phyloP scores from a whole-genome alignment of 2,113 vertebrate genomes.

The Erinaceus europaeus region DNA sequence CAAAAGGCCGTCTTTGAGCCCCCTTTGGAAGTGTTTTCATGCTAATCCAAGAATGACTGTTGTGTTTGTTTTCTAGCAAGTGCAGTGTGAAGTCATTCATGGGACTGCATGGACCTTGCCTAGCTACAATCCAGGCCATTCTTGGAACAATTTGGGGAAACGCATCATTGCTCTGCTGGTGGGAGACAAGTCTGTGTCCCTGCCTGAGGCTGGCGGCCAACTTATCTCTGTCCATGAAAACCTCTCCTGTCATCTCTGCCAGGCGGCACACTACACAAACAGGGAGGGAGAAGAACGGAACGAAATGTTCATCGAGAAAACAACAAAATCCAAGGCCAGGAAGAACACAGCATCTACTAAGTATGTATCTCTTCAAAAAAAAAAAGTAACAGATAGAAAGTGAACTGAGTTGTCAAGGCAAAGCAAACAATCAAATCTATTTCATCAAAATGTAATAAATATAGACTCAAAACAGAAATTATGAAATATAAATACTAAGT shows the following conservation, averaged over 20 bases:
- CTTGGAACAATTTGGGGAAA: conserved; percentile 72
- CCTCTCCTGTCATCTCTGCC: conserved; percentile 57
- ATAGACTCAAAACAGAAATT: not conserved
- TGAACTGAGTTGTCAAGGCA: not conserved
- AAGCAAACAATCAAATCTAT: not conserved
- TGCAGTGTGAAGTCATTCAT: conserved; percentile 60
- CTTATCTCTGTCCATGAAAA: conserved; percentile 61
- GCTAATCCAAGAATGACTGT: conserved; percentile 70
- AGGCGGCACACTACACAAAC: not conserved
- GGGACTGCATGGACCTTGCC: conserved; percentile 60
- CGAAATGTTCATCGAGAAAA: conserved; percentile 12
- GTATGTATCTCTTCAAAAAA: not conserved
- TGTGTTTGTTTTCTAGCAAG: conserved; percentile 64
- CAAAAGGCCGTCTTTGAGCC: conserved; percentile 61
- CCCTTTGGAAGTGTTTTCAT: conserved; percentile 69
- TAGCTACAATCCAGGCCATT: conserved; percentile 64
- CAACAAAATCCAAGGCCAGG: not conserved
- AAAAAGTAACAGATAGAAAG: not conserved
- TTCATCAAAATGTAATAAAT: not conserved
- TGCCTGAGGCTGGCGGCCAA: conserved; percentile 69
- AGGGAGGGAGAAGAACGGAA: not conserved
- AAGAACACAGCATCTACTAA: conserved; percentile 14
- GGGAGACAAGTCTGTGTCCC: conserved; percentile 69
- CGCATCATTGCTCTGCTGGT: conserved; percentile 70
- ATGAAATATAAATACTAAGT: not conserved